These are phyloP conservation scores for Bombus turneri DNA, from an alignment of 1,140 invertebrate genomes.

Conservation along the genomic window DNA sequence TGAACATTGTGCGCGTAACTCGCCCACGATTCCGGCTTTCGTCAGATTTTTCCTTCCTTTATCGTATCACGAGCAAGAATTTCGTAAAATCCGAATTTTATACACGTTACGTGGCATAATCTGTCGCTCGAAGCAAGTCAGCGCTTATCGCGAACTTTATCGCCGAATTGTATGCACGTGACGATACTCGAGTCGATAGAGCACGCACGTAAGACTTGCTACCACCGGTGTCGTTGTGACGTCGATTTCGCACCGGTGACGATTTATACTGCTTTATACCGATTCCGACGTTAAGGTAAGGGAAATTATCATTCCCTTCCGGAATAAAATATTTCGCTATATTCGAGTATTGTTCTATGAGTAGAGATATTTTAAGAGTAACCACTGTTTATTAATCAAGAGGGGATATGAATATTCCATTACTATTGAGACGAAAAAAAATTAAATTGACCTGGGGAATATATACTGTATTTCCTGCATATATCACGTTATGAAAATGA, in stretches of 20 bases:
- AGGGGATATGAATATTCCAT: neutral
- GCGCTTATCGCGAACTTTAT: neutral
- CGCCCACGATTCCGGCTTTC: neutral
- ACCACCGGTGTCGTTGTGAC: neutral
- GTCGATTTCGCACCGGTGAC: neutral
- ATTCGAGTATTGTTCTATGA: neutral
- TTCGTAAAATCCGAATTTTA: neutral
- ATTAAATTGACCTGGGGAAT: neutral
- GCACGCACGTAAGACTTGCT: neutral
- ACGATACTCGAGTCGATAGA: slow-evolving; percentile 7
- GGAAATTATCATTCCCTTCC: neutral
- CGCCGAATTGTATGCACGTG: slow-evolving; percentile 13
- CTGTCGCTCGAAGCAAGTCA: neutral
- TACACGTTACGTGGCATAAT: neutral
- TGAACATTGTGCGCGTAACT: neutral
- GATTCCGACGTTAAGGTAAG: neutral
- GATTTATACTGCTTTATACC: neutral
- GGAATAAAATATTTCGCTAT: neutral
- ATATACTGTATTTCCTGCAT: too few species aligned
- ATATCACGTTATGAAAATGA: too few species aligned
- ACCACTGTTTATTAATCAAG: neutral
- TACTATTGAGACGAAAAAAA: neutral
- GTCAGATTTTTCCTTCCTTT: neutral
- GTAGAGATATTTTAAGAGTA: too few species aligned
- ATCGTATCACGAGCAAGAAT: neutral